phyloP scores from a whole-genome alignment of 1,140 invertebrate species.

The Drusus annulatus region DNA sequence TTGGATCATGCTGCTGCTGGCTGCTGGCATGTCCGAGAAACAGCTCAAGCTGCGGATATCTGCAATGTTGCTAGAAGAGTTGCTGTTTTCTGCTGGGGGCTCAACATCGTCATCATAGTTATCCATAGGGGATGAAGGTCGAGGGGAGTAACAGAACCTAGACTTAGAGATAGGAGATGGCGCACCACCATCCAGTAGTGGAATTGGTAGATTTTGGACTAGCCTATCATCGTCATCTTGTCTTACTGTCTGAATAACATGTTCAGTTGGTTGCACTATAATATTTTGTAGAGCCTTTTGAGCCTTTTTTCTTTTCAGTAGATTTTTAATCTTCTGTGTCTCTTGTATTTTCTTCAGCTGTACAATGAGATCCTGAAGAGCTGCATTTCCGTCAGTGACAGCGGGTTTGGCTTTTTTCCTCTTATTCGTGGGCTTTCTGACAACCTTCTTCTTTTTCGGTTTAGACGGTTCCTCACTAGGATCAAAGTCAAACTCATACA shows the following conservation, averaged over 20 bases:
- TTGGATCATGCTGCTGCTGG: constrained; percentile 46
- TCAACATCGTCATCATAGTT: constrained; percentile 3
- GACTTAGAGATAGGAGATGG: constrained; percentile 15
- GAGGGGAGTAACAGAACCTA: constrained; percentile 17
- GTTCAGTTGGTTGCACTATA: constrained; percentile 7
- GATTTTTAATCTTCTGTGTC: constrained; percentile 43
- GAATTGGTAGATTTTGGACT: background rate
- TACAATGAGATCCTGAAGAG: constrained; percentile 46
- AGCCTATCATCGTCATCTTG: too few species aligned
- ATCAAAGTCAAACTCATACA: constrained; percentile 56
- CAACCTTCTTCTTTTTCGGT: constrained; percentile 48
- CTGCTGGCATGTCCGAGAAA: constrained; percentile 41
- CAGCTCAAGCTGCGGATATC: constrained; percentile 27
- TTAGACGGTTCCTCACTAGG: constrained; percentile 45
- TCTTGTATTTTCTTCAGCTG: constrained; percentile 56
- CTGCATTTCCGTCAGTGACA: constrained; percentile 23
- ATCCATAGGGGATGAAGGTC: constrained; percentile 28
- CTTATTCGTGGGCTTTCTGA: background rate
- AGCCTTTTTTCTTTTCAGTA: constrained; percentile 31
- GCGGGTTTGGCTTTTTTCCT: constrained; percentile 40
- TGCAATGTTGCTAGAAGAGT: background rate
- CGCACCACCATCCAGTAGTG: background rate
- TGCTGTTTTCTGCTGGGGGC: background rate
- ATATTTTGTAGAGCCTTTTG: constrained; percentile 17
- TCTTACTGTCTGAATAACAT: background rate